These are phyloP conservation scores for Enhydra lutris DNA, from an alignment of 2,113 vertebrate genomes.

Conservation along the genomic window DNA sequence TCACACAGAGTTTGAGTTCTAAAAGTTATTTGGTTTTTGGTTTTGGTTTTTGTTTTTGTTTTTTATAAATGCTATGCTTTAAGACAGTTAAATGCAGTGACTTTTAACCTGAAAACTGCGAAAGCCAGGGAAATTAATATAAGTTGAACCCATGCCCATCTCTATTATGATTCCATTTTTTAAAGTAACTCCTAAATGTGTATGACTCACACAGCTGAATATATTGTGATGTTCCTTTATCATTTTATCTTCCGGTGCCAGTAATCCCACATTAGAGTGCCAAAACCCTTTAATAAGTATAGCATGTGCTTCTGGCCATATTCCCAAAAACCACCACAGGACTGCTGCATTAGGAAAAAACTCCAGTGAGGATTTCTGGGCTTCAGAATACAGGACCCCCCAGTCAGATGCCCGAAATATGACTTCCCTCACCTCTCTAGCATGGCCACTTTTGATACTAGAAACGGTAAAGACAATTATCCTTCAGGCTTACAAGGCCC, in stretches of 20 bases:
- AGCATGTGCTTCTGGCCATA: slow-evolving; percentile 17
- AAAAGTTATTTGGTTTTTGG: neutral
- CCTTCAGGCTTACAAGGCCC: neutral
- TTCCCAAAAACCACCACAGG: slow-evolving; percentile 3
- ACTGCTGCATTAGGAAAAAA: neutral
- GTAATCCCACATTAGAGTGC: slow-evolving; percentile 46
- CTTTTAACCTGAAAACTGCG: slow-evolving; percentile 60
- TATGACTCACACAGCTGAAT: slow-evolving; percentile 62
- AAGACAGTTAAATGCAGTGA: slow-evolving; percentile 48
- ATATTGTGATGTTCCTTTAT: slow-evolving; percentile 51
- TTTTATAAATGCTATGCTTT: slow-evolving; percentile 16
- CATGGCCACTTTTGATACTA: neutral
- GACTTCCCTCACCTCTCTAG: neutral
- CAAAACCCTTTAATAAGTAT: slow-evolving; percentile 41
- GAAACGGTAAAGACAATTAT: neutral
- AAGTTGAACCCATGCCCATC: slow-evolving; percentile 53
- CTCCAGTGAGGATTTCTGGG: neutral
- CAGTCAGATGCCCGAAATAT: neutral
- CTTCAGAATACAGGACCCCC: neutral
- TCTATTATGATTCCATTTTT: slow-evolving; percentile 42
- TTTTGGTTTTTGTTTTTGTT: no score
- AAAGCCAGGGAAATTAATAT: slow-evolving; percentile 49
- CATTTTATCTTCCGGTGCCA: slow-evolving; percentile 55
- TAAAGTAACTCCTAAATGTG: slow-evolving; percentile 62
- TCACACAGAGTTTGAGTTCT: neutral